A percentile compares a stretch with the other conserved stretches of the same genome.
Conservation (phyloP, 2,888 invertebrate genomes). For the Agelastica alni region DNA sequence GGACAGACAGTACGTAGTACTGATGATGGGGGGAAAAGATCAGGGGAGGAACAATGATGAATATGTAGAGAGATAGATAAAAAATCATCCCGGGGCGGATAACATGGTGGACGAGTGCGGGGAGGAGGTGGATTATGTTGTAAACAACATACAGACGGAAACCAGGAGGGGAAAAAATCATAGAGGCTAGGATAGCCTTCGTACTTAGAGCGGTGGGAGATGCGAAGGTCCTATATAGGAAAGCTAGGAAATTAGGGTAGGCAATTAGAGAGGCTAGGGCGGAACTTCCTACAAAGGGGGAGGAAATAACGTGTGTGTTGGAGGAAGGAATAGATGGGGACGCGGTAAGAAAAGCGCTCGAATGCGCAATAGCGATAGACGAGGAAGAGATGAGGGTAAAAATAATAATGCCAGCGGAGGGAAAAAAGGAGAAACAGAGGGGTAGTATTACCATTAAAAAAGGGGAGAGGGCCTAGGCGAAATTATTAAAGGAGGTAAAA, state of each 20-base stretch:
- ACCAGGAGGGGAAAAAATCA: no score
- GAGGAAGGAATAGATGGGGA: no score
- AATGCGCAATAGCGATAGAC: neutral
- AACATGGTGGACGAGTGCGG: no score
- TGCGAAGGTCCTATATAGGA: neutral
- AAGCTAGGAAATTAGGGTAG: neutral
- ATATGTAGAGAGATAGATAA: no score
- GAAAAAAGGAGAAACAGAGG: neutral
- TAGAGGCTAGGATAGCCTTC: neutral
- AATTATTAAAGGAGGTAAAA: no score
- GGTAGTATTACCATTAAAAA: slow-evolving; percentile 5
- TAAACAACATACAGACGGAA: no score
- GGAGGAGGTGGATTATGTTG: no score
- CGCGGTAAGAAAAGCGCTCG: neutral
- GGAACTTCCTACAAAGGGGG: neutral
- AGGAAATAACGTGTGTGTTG: neutral
- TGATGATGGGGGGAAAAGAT: neutral
- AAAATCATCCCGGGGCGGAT: neutral
- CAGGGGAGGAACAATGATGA: neutral
- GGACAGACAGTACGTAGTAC: neutral
- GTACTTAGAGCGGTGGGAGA: neutral
- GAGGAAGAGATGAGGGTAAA: neutral
- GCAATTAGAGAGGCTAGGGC: no score
- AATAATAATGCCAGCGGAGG: neutral
- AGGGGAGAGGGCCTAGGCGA: slow-evolving; percentile 12